phyloP scores from a whole-genome alignment of 2,888 invertebrate species.

The Epirrhoe tristata region DNA sequence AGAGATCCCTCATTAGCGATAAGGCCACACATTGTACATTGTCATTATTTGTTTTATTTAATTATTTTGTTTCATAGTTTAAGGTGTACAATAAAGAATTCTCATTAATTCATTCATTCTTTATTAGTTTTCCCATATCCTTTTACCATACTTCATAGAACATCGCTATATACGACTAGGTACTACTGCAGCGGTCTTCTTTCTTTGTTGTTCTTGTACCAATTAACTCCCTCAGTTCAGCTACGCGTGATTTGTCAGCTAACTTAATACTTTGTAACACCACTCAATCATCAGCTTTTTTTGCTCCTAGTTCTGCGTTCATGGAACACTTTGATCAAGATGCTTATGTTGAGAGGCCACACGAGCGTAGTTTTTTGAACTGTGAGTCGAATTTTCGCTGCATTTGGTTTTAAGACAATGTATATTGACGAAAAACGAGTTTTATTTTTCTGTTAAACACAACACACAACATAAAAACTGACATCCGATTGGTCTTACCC shows the following conservation, averaged over 20 bases:
- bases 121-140: too few relatives aligned
- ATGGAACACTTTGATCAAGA: slow-evolving; percentile 21
- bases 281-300: slow-evolving; percentile 31
- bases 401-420: too few relatives aligned
- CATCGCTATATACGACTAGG: not conserved
- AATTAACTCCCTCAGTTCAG: slow-evolving; percentile 36
- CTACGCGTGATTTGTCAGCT: slow-evolving; percentile 33
- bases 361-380: not conserved
- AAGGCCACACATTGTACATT: too few relatives aligned
- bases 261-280: slow-evolving; percentile 33
- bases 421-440: too few relatives aligned
- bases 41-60: too few relatives aligned
- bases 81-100: too few relatives aligned
- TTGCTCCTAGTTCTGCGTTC: slow-evolving; percentile 20
- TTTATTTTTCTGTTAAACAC: too few relatives aligned
- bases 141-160: not conserved
- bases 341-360: not conserved
- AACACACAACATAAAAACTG: not conserved
- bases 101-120: too few relatives aligned
- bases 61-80: too few relatives aligned
- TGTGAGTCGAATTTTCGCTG: too few relatives aligned
- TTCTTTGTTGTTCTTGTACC: slow-evolving; percentile 38
- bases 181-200: slow-evolving; percentile 33
- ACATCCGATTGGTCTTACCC: too few relatives aligned
- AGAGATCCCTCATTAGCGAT: too few relatives aligned